Conservation (phyloP, 2,888 invertebrate species). For the Lithosia quadra region DNA sequence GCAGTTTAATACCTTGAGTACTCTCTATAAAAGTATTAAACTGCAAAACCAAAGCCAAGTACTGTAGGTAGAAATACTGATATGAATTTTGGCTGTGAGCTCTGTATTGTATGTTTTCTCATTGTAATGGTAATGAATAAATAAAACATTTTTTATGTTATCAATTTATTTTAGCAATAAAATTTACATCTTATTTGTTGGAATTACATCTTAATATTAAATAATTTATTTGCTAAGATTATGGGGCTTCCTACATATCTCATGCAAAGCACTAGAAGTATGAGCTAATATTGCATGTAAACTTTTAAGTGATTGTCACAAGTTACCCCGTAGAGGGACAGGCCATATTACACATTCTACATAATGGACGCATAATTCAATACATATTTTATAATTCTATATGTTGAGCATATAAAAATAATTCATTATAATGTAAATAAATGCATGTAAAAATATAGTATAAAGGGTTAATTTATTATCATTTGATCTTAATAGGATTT, state of each 20-base stretch:
- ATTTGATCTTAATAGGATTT: slow-evolving; percentile 67
- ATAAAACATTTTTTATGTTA: slow-evolving; percentile 51
- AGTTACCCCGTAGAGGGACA: slow-evolving; percentile 48
- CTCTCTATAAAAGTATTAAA: too few relatives aligned
- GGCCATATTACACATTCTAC: slow-evolving; percentile 68
- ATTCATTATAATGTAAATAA: slow-evolving; percentile 82
- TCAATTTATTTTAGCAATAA: slow-evolving; percentile 76
- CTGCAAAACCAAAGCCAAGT: too few relatives aligned
- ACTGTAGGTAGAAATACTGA: too few relatives aligned
- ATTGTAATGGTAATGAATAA: slow-evolving; percentile 25
- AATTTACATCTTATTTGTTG: slow-evolving; percentile 77
- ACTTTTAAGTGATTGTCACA: slow-evolving; percentile 41
- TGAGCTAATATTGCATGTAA: slow-evolving; percentile 46
- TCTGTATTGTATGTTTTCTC: slow-evolving; percentile 12
- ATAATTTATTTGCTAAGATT: slow-evolving; percentile 79
- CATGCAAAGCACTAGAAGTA: slow-evolving; percentile 52
- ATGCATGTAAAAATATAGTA: slow-evolving; percentile 84
- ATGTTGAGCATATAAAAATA: slow-evolving; percentile 84
- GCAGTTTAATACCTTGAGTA: too few relatives aligned
- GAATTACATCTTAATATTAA: slow-evolving; percentile 77
- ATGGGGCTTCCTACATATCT: slow-evolving; percentile 71
- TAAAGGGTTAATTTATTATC: slow-evolving; percentile 67
- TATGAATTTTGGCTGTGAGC: neutral
- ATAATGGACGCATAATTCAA: slow-evolving; percentile 80
- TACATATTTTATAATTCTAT: slow-evolving; percentile 66